Conservation (phyloP, 2,888 invertebrate species). For the Drosophila nigricruria region DNA sequence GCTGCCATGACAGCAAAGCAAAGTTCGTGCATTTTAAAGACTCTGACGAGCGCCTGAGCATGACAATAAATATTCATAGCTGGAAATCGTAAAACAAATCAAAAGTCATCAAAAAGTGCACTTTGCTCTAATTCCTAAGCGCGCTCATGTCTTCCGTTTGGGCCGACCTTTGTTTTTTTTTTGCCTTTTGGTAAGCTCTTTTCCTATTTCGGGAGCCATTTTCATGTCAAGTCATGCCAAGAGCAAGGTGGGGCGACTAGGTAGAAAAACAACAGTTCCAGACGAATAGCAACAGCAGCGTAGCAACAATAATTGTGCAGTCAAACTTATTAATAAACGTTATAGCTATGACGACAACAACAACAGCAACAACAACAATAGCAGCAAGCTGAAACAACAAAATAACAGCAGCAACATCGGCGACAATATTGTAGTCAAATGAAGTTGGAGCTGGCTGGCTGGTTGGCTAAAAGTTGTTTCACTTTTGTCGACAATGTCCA, state of each 20-base stretch:
- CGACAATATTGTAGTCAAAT: conserved; percentile 48
- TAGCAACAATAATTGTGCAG: conserved; percentile 58
- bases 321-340: conserved; percentile 76
- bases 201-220: conserved; percentile 19
- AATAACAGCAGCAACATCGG: conserved; percentile 33
- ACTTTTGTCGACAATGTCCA: conserved; percentile 63
- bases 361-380: conserved; percentile 25
- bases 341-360: conserved; percentile 64
- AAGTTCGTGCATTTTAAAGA: conserved; percentile 78
- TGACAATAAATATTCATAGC: conserved; percentile 81
- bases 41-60: conserved; percentile 40
- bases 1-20: conserved; percentile 58
- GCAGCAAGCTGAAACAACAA: conserved; percentile 35
- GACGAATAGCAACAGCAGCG: conserved; percentile 61
- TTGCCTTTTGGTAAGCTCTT: conserved; percentile 4
- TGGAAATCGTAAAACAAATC: conserved; percentile 77
- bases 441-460: conserved; percentile 33
- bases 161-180: conserved; percentile 24
- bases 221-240: conserved; percentile 71
- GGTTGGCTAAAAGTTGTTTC: conserved; percentile 59
- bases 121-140: conserved; percentile 73
- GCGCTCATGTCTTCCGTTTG: conserved; percentile 12
- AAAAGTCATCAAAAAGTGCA: conserved; percentile 80
- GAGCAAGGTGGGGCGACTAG: conserved; percentile 26
- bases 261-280: conserved; percentile 45